Base-by-base conservation (phyloP, 2,888 invertebrate genomes). In the Phymatocera aterrima region DNA sequence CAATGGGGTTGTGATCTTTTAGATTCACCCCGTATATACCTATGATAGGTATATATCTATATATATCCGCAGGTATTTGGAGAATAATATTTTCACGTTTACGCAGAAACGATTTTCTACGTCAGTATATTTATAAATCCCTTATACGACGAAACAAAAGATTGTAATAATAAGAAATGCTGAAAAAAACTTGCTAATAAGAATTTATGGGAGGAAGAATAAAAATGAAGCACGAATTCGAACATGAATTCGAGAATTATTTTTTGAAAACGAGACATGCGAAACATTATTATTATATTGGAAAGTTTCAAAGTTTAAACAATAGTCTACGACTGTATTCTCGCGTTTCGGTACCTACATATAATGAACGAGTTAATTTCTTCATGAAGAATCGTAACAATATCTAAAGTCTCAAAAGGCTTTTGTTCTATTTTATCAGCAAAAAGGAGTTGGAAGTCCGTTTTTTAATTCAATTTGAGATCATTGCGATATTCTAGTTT, bases 401-500 rank as follows among this genome's bases (percentile, higher is more conserved):
- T 40, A 43, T 46, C 46, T 43, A 21, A 8, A 40, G 5, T 28
- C 68, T 46, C 15, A 24, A 68, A 46, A 15, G 24, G n/a, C 24
- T 68, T 68, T 46, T 28, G 68, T 68, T 72, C 15, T 3, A 51
- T 57, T 28, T n/a, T n/a, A n/a, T n/a, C 61, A n/a, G 10, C 21
- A 15, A 12, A 15, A 72, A 34, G 37, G 15, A 18, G 21, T 21
- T n/a, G 51, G 46, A 68, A 68, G 28, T 68, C 28, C 68, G 46
- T 46, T 68, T n/a, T n/a, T 46, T 21, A 72, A 72, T 51, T 68
- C 28, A 15, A 43, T 34, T 37, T 64, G 61, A 64, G 34, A 46
- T 68, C 68, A 68, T 68, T 68, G 31, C 46, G n/a, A n/a, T 68
- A 68, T 68, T 68, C 68, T 24, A 68, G 68, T 46, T 68, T 5